Evolutionary conservation across 2,113 vertebrate species (phyloP).

Genomic region (Corythaeola cristata): DNA sequence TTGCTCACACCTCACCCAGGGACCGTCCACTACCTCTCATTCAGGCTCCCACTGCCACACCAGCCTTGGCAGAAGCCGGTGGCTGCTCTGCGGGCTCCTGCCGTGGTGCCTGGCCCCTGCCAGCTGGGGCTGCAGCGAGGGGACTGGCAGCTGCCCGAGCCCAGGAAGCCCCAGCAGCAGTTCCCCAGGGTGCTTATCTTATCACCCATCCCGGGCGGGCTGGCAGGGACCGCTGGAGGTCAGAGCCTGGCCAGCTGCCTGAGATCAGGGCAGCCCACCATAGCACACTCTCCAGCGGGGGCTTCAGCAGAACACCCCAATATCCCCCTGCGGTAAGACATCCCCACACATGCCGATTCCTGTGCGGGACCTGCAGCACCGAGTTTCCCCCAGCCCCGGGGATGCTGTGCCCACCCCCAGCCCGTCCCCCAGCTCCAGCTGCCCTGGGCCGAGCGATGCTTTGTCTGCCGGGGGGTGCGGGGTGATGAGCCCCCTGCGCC

Average conservation of each 20-base stretch:
- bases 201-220: rapidly evolving
- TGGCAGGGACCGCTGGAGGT: background rate
- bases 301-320: background rate
- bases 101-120: background rate
- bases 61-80: background rate
- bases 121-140: background rate
- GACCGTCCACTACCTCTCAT: background rate
- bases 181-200: background rate
- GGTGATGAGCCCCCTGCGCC: background rate
- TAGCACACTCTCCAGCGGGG: rapidly evolving
- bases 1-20: background rate
- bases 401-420: background rate
- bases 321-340: no score
- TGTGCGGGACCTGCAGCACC: background rate
- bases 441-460: background rate
- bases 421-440: background rate
- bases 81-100: background rate
- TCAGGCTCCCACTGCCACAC: background rate
- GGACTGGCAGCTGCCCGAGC: background rate
- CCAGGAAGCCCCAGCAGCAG: background rate
- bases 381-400: background rate
- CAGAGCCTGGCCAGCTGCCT: rapidly evolving
- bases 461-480: background rate
- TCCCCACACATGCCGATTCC: background rate
- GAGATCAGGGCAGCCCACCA: background rate